Percentiles rank a stretch among this genome's conserved stretches.
Evolutionary conservation across 64 coral and sea anemone species (phyloP).

Genomic region (Montipora efflorescens): DNA sequence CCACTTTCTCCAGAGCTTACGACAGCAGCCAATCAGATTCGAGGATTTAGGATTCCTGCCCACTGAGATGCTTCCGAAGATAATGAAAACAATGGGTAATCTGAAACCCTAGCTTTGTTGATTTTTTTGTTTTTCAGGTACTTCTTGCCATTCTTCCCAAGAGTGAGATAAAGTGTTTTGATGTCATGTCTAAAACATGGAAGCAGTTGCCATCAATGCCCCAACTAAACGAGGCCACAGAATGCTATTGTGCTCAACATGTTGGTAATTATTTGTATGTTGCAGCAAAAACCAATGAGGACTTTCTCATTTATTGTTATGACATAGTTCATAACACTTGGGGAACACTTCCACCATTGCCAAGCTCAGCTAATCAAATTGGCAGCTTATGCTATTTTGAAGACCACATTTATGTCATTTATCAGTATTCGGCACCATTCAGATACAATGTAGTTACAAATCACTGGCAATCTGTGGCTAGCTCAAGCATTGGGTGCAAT

Average conservation of each 20-base stretch:
- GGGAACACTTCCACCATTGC: neutral
- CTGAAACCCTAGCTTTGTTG: neutral
- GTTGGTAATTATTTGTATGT: constrained; percentile 10
- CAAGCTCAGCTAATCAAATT: neutral
- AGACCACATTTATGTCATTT: neutral
- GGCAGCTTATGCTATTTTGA: neutral
- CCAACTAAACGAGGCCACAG: neutral
- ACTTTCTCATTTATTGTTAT: neutral
- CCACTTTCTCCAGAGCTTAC: too few species aligned
- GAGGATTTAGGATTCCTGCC: too few species aligned
- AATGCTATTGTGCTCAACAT: neutral
- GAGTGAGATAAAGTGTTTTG: neutral
- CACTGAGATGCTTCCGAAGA: too few species aligned
- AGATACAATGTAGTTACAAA: constrained; percentile 10
- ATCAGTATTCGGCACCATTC: neutral
- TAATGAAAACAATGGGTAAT: too few species aligned
- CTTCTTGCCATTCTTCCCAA: constrained; percentile 13
- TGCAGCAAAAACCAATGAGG: neutral
- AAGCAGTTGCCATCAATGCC: neutral
- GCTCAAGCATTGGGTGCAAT: neutral
- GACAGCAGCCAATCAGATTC: too few species aligned
- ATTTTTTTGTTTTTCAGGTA: neutral
- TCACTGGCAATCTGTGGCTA: constrained; percentile 1
- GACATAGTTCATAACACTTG: neutral
- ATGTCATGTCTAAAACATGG: neutral